Conservation (phyloP, 2,113 vertebrate species). For the Empidonax traillii region DNA sequence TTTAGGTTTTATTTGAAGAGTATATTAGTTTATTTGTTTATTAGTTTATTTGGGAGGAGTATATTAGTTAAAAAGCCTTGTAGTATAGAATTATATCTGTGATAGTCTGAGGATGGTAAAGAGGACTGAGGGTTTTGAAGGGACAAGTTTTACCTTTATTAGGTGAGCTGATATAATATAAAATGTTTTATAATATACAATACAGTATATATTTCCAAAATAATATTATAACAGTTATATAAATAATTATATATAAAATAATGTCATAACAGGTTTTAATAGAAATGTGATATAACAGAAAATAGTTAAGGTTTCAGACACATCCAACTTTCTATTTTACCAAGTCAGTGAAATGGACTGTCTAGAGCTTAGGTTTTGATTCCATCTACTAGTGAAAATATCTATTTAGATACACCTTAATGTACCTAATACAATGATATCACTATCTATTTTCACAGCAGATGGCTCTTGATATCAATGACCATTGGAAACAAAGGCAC, state of each 20-base stretch:
- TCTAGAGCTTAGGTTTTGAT: not conserved
- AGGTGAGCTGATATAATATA: not conserved
- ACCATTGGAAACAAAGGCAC: conserved; percentile 20
- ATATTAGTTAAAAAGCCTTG: not conserved
- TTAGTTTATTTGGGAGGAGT: not conserved
- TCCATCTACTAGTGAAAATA: not conserved
- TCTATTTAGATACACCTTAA: not conserved
- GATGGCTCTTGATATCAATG: conserved; percentile 25
- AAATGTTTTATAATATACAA: not conserved
- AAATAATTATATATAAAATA: not conserved
- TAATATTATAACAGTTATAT: no score
- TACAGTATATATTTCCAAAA: not conserved
- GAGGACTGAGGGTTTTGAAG: not conserved
- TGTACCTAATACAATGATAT: not conserved
- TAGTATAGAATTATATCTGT: not conserved
- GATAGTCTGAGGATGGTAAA: not conserved
- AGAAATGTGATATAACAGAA: not conserved
- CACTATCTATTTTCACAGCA: conserved; percentile 25
- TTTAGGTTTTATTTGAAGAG: not conserved
- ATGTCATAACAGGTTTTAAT: not conserved
- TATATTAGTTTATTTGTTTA: not conserved
- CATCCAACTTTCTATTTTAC: not conserved
- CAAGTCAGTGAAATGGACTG: not conserved
- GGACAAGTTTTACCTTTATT: not conserved
- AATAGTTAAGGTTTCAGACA: not conserved